Evolutionary conservation across 2,888 invertebrate species (phyloP).

Genomic region (Plagodis dolabraria): DNA sequence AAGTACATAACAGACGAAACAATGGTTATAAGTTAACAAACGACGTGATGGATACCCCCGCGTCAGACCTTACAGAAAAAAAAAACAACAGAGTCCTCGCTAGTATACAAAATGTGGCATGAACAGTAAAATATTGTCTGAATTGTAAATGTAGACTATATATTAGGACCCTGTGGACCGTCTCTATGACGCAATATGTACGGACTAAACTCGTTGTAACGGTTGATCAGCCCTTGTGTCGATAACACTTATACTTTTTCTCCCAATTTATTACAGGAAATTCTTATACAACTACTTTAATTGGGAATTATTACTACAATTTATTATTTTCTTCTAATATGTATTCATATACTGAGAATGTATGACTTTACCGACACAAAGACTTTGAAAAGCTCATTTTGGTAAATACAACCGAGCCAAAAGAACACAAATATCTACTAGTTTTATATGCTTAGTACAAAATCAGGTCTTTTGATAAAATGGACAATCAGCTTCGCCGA

Average conservation of each 20-base stretch:
- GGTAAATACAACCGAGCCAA: slow-evolving; percentile 13
- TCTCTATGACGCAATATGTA: slow-evolving; percentile 60
- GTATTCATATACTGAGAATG: too few relatives aligned
- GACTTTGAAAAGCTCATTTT: slow-evolving; percentile 11
- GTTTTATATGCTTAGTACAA: slow-evolving; percentile 23
- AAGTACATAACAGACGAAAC: slow-evolving; percentile 53
- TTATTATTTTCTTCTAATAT: too few relatives aligned
- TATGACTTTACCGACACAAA: slow-evolving; percentile 25
- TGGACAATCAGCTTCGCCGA: slow-evolving; percentile 28
- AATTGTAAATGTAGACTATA: slow-evolving; percentile 55
- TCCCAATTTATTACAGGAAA: not conserved
- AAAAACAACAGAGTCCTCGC: slow-evolving; percentile 31
- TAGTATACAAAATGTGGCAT: slow-evolving; percentile 33
- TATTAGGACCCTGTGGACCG: slow-evolving; percentile 78
- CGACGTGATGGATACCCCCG: slow-evolving; percentile 43
- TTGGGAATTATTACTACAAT: too few relatives aligned
- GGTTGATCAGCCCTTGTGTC: slow-evolving; percentile 41
- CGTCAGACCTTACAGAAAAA: slow-evolving; percentile 45
- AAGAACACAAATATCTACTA: slow-evolving; percentile 14
- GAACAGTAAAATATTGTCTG: slow-evolving; percentile 60
- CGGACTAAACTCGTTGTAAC: slow-evolving; percentile 74
- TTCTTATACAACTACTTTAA: not conserved
- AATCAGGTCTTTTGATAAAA: slow-evolving; percentile 24
- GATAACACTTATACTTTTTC: slow-evolving; percentile 28
- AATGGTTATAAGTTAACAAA: slow-evolving; percentile 28